phyloP scores from a whole-genome alignment of 2,113 vertebrate genomes.

The Balaeniceps rex region DNA sequence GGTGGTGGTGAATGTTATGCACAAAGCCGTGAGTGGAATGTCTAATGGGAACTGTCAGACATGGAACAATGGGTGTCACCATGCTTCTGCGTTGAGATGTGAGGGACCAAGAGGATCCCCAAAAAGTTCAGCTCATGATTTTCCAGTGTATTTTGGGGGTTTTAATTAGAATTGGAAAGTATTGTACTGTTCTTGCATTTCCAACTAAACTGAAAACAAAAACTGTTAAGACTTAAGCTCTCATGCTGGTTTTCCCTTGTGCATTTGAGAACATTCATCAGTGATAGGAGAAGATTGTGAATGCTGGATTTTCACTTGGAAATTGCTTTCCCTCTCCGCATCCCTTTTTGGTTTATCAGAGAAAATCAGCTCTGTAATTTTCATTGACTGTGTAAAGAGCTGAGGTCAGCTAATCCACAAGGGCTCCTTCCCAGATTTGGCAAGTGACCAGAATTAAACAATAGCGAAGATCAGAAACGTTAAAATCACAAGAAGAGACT shows the following conservation, averaged over 20 bases:
- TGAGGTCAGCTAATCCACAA: constrained; percentile 50
- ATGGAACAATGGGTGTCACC: not conserved
- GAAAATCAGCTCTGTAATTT: constrained; percentile 41
- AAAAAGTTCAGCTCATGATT: not conserved
- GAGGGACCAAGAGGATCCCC: not conserved
- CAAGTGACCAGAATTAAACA: constrained; percentile 48
- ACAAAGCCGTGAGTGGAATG: not conserved
- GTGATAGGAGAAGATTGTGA: not conserved
- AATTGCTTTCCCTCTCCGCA: not conserved
- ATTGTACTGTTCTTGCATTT: not conserved
- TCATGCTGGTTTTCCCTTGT: not conserved
- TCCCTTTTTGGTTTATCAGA: not conserved
- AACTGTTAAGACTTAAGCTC: not conserved
- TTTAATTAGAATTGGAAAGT: not conserved
- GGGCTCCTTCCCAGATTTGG: constrained; percentile 26
- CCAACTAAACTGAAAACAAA: not conserved
- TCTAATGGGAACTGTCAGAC: not conserved
- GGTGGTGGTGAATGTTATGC: not conserved
- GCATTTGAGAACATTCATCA: not conserved
- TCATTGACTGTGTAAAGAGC: constrained; percentile 46
- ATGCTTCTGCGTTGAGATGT: not conserved
- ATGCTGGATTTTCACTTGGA: constrained; percentile 20
- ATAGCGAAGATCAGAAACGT: not conserved
- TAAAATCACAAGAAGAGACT: constrained; percentile 7
- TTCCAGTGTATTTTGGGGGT: not conserved